Evolutionary conservation across 2,888 invertebrate genomes (phyloP).

Genomic region (Allygus modestus): DNA sequence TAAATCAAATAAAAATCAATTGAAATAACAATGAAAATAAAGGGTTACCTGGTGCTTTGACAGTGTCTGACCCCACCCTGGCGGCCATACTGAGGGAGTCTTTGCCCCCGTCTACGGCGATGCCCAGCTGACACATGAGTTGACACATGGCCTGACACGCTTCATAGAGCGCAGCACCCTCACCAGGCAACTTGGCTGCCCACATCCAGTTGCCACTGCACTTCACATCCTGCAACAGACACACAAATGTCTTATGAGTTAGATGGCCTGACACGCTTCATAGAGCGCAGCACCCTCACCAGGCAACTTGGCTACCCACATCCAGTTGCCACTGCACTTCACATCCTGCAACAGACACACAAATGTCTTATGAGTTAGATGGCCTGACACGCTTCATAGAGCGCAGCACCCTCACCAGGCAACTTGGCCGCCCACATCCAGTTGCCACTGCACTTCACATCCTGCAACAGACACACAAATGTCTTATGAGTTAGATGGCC

Average conservation of each 20-base stretch:
- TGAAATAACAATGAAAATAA: too few species aligned
- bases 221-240: slow-evolving; percentile 88
- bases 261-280: slow-evolving; percentile 93
- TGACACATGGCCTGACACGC: slow-evolving; percentile 94
- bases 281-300: slow-evolving; percentile 94
- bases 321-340: slow-evolving; percentile 99
- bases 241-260: slow-evolving; percentile 87
- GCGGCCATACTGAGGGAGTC: slow-evolving; percentile 99
- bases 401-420: slow-evolving; percentile 92
- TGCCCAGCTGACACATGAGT: slow-evolving; percentile 88
- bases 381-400: slow-evolving; percentile 92
- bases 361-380: slow-evolving; percentile 91
- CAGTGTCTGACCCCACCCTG: slow-evolving; percentile 81
- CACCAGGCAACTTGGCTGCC: slow-evolving; percentile 96
- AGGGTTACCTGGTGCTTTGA: slow-evolving; percentile 77
- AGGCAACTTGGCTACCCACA: slow-evolving; percentile 98
- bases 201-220: slow-evolving; percentile 99
- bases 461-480: slow-evolving; percentile 82
- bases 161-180: slow-evolving; percentile 91
- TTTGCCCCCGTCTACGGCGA: slow-evolving; percentile 98
- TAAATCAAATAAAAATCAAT: too few species aligned
- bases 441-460: slow-evolving; percentile 99
- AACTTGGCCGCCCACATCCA: slow-evolving; percentile 99
- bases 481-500: slow-evolving; percentile 91
- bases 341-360: slow-evolving; percentile 86